phyloP scores from a whole-genome alignment of 53 echinoderm and acorn worm species.

The Holothuria scabra region DNA sequence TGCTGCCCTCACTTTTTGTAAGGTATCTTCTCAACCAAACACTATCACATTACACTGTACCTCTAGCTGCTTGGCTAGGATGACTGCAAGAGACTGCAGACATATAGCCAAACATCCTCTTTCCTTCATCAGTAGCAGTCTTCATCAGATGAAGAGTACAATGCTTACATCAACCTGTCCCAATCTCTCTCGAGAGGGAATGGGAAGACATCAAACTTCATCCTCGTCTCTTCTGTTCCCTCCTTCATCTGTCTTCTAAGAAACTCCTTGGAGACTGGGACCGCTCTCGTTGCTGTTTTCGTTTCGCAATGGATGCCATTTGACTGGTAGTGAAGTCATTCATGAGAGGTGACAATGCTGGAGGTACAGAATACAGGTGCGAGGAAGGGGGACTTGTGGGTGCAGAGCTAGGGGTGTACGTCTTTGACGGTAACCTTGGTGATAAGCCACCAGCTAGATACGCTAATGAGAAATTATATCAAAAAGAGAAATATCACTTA shows the following conservation, averaged over 20 bases:
- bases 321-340: slow-evolving; percentile 85
- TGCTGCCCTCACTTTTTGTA: no score
- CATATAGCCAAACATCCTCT: no score
- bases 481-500: background rate
- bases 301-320: slow-evolving; percentile 80
- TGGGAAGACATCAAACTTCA: no score
- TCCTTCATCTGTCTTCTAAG: slow-evolving; percentile 24
- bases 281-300: slow-evolving; percentile 63
- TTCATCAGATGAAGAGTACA: no score
- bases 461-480: background rate
- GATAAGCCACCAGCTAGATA: slow-evolving; percentile 47
- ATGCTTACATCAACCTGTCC: no score
- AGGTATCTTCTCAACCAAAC: no score
- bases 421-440: slow-evolving; percentile 46
- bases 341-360: slow-evolving; percentile 78
- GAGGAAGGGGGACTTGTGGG: slow-evolving; percentile 43
- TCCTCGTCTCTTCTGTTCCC: no score
- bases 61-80: no score
- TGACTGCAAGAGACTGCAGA: no score
- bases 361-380: slow-evolving; percentile 81
- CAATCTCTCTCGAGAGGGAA: no score
- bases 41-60: no score
- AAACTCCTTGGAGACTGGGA: background rate
- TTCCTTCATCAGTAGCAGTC: no score
- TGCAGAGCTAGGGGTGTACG: slow-evolving; percentile 37